Evolutionary conservation across 2,797 vertebrate species (phyloP), one percentile per base, ranked within the genome.

Genomic region (Pelodytes ibericus): DNA sequence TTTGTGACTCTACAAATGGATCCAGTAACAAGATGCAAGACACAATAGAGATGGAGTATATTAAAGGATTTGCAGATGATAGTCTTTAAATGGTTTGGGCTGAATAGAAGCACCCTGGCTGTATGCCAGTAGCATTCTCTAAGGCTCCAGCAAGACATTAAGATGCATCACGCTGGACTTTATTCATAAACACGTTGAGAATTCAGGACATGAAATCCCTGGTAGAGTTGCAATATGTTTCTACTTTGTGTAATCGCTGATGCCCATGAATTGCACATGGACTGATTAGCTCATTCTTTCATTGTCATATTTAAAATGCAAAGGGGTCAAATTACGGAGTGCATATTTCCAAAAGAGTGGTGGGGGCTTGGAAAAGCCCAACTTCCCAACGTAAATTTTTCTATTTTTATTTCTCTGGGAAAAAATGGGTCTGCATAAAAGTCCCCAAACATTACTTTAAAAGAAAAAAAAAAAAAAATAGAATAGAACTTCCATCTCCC

Each of bases 21-120:
- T 36, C 11, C 33, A 36, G 11, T 36, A 36, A 36, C 11, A 5
- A 36, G 57, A 6, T 26, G 75, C 10, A 22, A 20, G 65, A 57
- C n/a, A n/a, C n/a, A n/a, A n/a, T n/a, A n/a, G n/a, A n/a, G 3
- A 44, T 57, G 62, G 75, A 62, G 71, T 75, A 68, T 49, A 70
- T 24, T 4, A 47, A 58, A 68, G 68, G 56, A 44, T 72, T 79
- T 62, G 13, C 67, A 58, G 22, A 24, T 61, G 75, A 49, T 67
- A 33, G 57, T 59, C 39, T 51, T 20, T 10, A 8, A 74, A 57
- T 41, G 61, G 61, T 67, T 58, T 58, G 25, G 51, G 51, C 33
- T 36, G 33, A 36, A 36, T 47, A 47, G 13, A 16, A 4, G 44
- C 11, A n/a, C 25, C 9, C 20, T 56, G 51, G 33, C 61, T 33